Evolutionary conservation across 92 coral and sea anemone genomes (phyloP).

Genomic region (Parazoanthus swiftii): DNA sequence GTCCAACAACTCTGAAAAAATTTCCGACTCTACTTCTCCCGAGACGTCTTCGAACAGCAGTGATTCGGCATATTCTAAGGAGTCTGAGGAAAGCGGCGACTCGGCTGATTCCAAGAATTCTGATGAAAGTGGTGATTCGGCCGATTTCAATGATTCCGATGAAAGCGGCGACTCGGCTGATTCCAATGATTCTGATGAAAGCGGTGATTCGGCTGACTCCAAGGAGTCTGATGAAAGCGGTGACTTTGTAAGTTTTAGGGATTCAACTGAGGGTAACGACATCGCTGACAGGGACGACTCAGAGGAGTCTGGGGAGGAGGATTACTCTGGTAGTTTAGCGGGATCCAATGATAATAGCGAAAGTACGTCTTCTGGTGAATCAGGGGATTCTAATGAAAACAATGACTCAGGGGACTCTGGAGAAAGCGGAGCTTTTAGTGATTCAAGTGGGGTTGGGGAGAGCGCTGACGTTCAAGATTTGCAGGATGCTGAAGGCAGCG

Average conservation of each 20-base stretch:
- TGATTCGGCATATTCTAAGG: constrained; percentile 33
- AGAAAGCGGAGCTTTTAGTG: not conserved
- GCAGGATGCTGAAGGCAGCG: constrained; percentile 2
- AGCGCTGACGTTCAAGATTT: not conserved
- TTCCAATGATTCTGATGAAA: not conserved
- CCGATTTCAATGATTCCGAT: constrained; percentile 19
- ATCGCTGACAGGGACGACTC: not conserved
- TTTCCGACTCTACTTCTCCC: not conserved
- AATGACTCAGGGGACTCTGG: constrained; percentile 9
- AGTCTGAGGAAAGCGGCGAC: constrained; percentile 17
- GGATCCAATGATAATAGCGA: not conserved
- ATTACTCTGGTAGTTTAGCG: not conserved
- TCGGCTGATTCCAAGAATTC: constrained; percentile 28
- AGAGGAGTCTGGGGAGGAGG: not conserved
- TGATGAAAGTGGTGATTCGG: constrained; percentile 11
- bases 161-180: not conserved
- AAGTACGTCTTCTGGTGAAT: not conserved
- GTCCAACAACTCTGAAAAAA: not conserved
- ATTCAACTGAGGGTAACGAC: not conserved
- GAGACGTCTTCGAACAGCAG: constrained; percentile 1
- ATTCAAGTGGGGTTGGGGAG: constrained; percentile 5
- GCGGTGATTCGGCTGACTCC: constrained; percentile 24
- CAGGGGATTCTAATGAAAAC: not conserved
- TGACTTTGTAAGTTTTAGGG: not conserved
- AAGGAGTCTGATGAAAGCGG: constrained; percentile 9